These are phyloP conservation scores for Allophyes oxyacanthae DNA, from an alignment of 2,888 invertebrate genomes.

Conservation along the genomic window DNA sequence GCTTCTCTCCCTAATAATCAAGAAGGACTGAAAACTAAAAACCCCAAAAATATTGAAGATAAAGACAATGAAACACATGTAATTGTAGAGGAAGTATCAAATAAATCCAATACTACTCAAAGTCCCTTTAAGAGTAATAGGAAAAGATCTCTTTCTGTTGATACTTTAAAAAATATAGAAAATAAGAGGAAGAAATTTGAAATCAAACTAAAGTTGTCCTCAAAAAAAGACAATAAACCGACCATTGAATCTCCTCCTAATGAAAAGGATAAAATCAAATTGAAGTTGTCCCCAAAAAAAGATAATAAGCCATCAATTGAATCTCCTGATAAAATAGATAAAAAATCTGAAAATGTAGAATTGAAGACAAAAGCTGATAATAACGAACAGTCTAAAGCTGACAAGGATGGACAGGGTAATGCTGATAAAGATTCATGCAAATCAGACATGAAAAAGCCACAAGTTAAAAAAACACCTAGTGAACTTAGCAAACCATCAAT, in stretches of 20 bases:
- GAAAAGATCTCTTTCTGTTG: conserved; percentile 47
- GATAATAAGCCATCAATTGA: conserved; percentile 1
- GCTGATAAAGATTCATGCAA: conserved; percentile 1
- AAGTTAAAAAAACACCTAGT: conserved; percentile 2
- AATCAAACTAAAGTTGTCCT: conserved; percentile 13
- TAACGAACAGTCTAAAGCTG: no score
- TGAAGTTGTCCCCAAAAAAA: conserved; percentile 9
- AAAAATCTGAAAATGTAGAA: neutral
- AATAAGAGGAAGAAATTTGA: conserved; percentile 45
- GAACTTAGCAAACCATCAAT: conserved; percentile 40
- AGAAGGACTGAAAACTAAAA: conserved; percentile 67
- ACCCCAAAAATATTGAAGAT: conserved; percentile 31
- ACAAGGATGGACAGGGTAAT: neutral
- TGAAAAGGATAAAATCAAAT: conserved; percentile 11
- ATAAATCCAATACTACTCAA: conserved; percentile 6
- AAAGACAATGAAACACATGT: conserved; percentile 31
- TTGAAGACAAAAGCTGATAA: neutral
- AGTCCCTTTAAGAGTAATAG: conserved; percentile 17
- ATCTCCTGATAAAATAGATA: neutral
- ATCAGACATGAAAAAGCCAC: conserved; percentile 13
- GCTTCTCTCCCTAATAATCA: conserved; percentile 80
- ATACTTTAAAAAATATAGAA: conserved; percentile 29
- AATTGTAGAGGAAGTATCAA: conserved; percentile 33
- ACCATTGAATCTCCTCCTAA: conserved; percentile 8
- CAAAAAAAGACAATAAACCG: conserved; percentile 1